Evolutionary conservation across 2,888 invertebrate genomes (phyloP).

Genomic region (Scaptomyza flava): DNA sequence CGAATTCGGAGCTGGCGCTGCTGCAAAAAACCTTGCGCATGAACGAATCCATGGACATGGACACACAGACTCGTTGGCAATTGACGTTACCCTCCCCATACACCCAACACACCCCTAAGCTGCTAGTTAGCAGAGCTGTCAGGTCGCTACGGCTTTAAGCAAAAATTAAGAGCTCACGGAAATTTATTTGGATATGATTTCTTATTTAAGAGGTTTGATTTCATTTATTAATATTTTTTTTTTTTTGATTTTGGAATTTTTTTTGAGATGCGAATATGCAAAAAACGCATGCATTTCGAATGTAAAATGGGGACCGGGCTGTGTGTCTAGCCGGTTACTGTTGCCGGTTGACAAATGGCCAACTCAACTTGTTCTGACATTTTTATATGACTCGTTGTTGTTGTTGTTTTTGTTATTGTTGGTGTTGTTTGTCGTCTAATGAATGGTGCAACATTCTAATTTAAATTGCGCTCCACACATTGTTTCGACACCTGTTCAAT

Average conservation of each 20-base stretch:
- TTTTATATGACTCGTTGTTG: conserved; percentile 55
- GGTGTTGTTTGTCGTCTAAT: conserved; percentile 51
- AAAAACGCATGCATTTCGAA: conserved; percentile 72
- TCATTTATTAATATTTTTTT: too few species aligned
- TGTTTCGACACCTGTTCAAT: conserved; percentile 75
- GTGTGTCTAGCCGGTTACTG: conserved; percentile 65
- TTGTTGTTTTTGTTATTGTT: conserved; percentile 26
- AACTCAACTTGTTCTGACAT: conserved; percentile 77
- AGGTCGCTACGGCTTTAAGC: conserved; percentile 12
- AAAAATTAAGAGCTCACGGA: conserved; percentile 60
- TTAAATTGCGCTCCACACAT: conserved; percentile 75
- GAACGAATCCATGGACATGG: conserved; percentile 83
- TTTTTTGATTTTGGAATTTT: conserved; percentile 34
- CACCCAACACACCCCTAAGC: not conserved
- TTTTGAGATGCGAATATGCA: conserved; percentile 53
- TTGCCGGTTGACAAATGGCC: conserved; percentile 76
- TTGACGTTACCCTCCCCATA: conserved; percentile 11
- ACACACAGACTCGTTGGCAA: conserved; percentile 52
- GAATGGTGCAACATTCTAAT: conserved; percentile 80
- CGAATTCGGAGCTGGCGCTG: conserved; percentile 36
- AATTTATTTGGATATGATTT: conserved; percentile 36
- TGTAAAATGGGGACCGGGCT: conserved; percentile 57
- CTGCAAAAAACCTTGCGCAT: conserved; percentile 82
- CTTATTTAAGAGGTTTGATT: conserved; percentile 3
- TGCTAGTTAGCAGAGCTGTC: conserved; percentile 12